These are phyloP conservation scores for Schizopygopsis pylzovi DNA, from an alignment of 2,797 vertebrate species.

Conservation along the genomic window DNA sequence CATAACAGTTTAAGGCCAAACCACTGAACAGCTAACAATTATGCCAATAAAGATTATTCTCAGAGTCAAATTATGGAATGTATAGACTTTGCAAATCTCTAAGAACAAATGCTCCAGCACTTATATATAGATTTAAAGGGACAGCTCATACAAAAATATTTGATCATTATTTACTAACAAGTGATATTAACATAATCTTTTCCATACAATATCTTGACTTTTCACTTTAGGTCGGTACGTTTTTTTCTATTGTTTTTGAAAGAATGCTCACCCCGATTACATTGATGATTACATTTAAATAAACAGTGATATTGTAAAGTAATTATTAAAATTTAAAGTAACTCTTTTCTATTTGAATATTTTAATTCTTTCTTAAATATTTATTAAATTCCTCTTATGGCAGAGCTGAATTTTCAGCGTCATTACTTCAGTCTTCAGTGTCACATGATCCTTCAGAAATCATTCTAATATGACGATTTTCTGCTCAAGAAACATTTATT, in stretches of 20 bases:
- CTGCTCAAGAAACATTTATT: background rate
- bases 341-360: background rate
- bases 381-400: background rate
- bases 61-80: conserved; percentile 6
- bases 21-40: background rate
- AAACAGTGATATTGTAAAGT: too few relatives aligned
- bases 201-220: too few relatives aligned
- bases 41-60: conserved; percentile 1
- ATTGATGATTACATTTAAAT: too few relatives aligned
- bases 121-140: conserved; percentile 8
- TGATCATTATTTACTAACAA: background rate
- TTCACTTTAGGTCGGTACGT: too few relatives aligned
- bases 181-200: too few relatives aligned
- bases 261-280: too few relatives aligned
- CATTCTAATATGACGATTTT: background rate
- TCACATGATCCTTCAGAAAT: background rate
- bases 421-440: background rate
- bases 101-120: background rate
- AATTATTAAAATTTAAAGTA: too few relatives aligned
- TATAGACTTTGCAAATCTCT: conserved; percentile 3
- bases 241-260: too few relatives aligned
- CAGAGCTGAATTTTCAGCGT: background rate
- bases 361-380: too few relatives aligned
- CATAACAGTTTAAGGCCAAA: background rate
- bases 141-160: background rate